These are phyloP conservation scores for Phania funesta DNA, from an alignment of 2,888 invertebrate species.

Conservation along the genomic window DNA sequence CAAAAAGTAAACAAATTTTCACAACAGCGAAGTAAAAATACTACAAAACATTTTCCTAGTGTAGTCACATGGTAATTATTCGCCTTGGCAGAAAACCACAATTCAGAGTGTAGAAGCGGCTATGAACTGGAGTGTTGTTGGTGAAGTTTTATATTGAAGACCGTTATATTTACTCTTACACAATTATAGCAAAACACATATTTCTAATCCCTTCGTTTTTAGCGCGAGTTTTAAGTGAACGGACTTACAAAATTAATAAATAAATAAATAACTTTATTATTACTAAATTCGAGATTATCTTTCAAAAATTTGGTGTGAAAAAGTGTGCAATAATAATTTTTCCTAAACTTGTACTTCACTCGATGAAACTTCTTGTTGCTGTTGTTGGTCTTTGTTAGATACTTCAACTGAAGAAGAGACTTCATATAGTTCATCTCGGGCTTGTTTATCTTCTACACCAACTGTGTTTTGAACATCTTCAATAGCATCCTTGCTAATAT, in stretches of 20 bases:
- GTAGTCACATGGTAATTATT: no score
- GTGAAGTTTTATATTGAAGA: no score
- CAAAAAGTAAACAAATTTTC: no score
- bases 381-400: conserved; percentile 70
- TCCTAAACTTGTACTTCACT: conserved; percentile 21
- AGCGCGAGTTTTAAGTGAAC: no score
- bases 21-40: no score
- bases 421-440: conserved; percentile 73
- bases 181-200: no score
- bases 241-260: conserved; percentile 38
- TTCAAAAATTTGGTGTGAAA: conserved; percentile 54
- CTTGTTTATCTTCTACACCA: conserved; percentile 52
- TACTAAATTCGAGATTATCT: conserved; percentile 57
- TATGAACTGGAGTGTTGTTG: no score
- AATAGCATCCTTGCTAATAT: conserved; percentile 73
- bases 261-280: conserved; percentile 54
- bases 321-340: conserved; percentile 18
- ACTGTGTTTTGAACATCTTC: conserved; percentile 68
- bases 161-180: no score
- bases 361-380: conserved; percentile 15
- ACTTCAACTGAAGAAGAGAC: conserved; percentile 77
- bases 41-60: no score
- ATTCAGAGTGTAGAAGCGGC: no score
- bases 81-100: no score
- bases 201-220: no score